A percentile compares a stretch with the other conserved stretches of the same genome.
These are phyloP conservation scores for Acanthacorydalis orientalis DNA, from an alignment of 2,888 invertebrate species.

Conservation along the genomic window DNA sequence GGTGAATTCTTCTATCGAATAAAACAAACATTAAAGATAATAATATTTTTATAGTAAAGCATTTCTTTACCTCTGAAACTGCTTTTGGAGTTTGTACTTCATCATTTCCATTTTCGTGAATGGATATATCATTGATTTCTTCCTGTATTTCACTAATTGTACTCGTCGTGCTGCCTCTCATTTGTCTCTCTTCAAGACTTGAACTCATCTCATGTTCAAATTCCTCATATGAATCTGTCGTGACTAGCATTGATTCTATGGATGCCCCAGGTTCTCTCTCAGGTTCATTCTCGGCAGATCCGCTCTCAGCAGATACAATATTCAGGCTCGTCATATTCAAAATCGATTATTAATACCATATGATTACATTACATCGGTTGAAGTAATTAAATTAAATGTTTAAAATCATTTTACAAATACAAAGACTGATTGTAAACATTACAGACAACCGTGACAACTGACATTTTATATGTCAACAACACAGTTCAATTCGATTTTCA, in stretches of 20 bases:
- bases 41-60: neutral
- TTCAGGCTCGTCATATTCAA: too few relatives aligned
- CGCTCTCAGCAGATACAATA: too few relatives aligned
- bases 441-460: too few relatives aligned
- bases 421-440: too few relatives aligned
- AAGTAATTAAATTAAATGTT: too few relatives aligned
- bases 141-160: slow-evolving; percentile 41
- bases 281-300: neutral
- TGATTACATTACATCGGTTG: too few relatives aligned
- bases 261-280: slow-evolving; percentile 37
- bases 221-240: slow-evolving; percentile 54
- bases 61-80: slow-evolving; percentile 11
- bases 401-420: too few relatives aligned
- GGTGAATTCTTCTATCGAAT: neutral
- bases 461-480: too few relatives aligned
- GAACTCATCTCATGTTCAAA: slow-evolving; percentile 48
- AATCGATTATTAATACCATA: too few relatives aligned
- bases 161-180: slow-evolving; percentile 34
- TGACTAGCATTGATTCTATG: slow-evolving; percentile 49
- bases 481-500: too few relatives aligned
- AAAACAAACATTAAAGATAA: neutral
- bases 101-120: neutral
- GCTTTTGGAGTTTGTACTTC: slow-evolving; percentile 13
- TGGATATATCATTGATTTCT: slow-evolving; percentile 17
- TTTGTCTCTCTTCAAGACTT: slow-evolving; percentile 37